A percentile compares a stretch with the other conserved stretches of the same genome.
Conservation (phyloP, 2,113 vertebrate genomes). For the Hyperopisus bebe region DNA sequence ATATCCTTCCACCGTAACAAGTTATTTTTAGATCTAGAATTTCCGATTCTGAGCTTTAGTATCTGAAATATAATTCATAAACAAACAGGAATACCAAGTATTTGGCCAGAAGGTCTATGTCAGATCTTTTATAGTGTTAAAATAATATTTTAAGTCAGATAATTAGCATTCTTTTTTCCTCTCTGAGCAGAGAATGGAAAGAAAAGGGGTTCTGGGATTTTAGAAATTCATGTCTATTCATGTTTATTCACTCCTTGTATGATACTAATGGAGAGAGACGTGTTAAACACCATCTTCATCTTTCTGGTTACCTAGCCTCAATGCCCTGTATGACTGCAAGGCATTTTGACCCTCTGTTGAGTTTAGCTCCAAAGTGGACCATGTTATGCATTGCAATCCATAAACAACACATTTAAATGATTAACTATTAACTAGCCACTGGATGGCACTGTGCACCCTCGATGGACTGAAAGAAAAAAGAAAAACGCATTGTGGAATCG, state of each 20-base stretch:
- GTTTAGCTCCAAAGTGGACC: neutral
- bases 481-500: neutral
- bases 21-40: neutral
- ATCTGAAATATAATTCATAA: neutral
- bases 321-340: neutral
- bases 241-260: constrained; percentile 7
- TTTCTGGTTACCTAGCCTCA: neutral
- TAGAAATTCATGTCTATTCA: neutral
- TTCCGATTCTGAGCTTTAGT: neutral
- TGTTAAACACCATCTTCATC: constrained; percentile 17
- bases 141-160: neutral
- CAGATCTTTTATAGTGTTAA: neutral
- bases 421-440: constrained; percentile 6
- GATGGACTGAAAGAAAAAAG: neutral
- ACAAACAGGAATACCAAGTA: neutral
- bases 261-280: constrained; percentile 16
- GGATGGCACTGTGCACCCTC: constrained; percentile 22
- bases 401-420: neutral
- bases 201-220: neutral
- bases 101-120: neutral
- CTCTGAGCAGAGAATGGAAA: neutral
- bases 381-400: neutral
- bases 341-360: neutral
- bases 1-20: neutral
- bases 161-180: neutral